These are phyloP conservation scores for Carettochelys insculpta DNA, from an alignment of 2,113 vertebrate genomes.

Conservation along the genomic window DNA sequence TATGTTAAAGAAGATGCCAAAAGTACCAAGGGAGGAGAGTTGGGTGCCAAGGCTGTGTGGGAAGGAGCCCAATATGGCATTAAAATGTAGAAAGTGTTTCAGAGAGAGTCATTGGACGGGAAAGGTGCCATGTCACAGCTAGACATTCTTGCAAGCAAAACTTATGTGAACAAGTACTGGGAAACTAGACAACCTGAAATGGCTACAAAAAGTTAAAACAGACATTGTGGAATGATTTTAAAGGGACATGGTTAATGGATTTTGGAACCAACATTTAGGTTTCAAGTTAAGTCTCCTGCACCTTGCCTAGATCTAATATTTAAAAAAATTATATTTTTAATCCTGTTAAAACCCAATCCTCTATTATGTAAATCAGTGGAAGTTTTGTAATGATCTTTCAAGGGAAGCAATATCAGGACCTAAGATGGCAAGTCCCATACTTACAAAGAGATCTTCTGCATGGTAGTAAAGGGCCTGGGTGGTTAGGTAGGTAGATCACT, in stretches of 20 bases:
- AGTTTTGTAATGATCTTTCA: neutral
- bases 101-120: conserved; percentile 26
- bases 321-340: neutral
- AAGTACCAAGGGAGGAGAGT: neutral
- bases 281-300: neutral
- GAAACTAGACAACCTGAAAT: conserved; percentile 23
- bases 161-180: conserved; percentile 58
- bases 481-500: too few relatives aligned
- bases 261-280: neutral
- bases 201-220: conserved; percentile 39
- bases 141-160: conserved; percentile 24
- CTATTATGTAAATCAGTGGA: neutral
- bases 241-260: neutral
- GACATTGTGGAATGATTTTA: conserved; percentile 25
- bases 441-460: neutral
- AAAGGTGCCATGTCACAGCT: conserved; percentile 41
- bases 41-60: neutral
- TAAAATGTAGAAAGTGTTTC: conserved; percentile 16
- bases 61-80: neutral
- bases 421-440: neutral
- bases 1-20: neutral
- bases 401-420: neutral
- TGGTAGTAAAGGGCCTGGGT: neutral
- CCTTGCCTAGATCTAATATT: neutral
- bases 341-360: neutral